These are phyloP conservation scores for Tetraneura akinire DNA, from an alignment of 1,140 invertebrate species.

Conservation along the genomic window DNA sequence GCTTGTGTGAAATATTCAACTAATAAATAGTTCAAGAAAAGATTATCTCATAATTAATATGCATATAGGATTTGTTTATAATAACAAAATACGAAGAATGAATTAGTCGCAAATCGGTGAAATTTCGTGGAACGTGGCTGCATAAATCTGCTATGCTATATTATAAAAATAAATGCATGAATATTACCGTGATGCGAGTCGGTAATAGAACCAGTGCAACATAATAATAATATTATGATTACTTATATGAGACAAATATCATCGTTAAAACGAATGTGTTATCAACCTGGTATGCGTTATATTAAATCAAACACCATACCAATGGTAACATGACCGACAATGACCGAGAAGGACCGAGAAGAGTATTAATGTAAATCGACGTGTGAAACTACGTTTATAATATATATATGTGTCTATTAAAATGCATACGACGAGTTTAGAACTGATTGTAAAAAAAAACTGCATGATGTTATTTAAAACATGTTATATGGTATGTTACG, in stretches of 20 bases:
- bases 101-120: background rate
- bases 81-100: background rate
- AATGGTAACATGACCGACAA: too few species aligned
- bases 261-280: background rate
- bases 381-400: background rate
- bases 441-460: too few species aligned
- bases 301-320: background rate
- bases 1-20: too few species aligned
- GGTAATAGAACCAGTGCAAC: background rate
- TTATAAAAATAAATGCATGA: too few species aligned
- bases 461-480: too few species aligned
- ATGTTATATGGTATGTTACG: too few species aligned
- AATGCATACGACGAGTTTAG: constrained; percentile 13
- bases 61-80: background rate
- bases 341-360: background rate
- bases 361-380: background rate
- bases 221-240: too few species aligned
- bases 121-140: background rate
- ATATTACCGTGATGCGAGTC: too few species aligned
- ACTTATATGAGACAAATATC: background rate
- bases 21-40: too few species aligned
- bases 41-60: too few species aligned
- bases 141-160: background rate
- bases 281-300: background rate
- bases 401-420: background rate